Conservation (phyloP, 2,797 vertebrate genomes). For the Pangasius sanitwongsei region DNA sequence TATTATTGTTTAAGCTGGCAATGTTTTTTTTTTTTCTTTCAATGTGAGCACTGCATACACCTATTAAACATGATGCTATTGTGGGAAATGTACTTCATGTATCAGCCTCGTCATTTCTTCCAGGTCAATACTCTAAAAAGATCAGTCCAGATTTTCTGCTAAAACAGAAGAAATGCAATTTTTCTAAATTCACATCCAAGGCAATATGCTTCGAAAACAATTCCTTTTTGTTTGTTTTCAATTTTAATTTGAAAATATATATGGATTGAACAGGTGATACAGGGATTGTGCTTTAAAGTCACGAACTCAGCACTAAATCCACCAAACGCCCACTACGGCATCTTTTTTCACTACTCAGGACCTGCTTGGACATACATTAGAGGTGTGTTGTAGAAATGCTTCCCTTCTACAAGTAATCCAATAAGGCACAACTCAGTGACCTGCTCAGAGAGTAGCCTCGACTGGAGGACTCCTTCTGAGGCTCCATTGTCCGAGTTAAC, state of each 20-base stretch:
- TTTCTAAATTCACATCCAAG: background rate
- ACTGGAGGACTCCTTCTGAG: conserved; percentile 56
- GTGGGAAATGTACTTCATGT: background rate
- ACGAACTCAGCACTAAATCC: background rate
- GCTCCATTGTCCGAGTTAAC: conserved; percentile 59
- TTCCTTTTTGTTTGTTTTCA: too few relatives aligned
- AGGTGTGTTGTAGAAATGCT: conserved; percentile 14
- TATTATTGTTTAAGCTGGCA: background rate
- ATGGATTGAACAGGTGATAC: background rate
- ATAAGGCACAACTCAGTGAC: conserved; percentile 52
- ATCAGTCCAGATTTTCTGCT: background rate
- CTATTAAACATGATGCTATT: background rate
- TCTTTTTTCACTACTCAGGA: background rate
- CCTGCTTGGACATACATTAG: background rate
- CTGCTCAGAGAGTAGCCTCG: conserved; percentile 51
- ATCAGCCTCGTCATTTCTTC: background rate
- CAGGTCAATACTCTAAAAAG: background rate
- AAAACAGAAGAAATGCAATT: background rate
- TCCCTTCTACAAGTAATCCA: conserved; percentile 54
- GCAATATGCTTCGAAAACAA: too few relatives aligned
- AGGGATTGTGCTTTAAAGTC: background rate
- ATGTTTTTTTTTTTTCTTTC: background rate
- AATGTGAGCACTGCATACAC: background rate
- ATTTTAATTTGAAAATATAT: too few relatives aligned
- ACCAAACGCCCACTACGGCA: background rate